Evolutionary conservation across 2,113 vertebrate species (phyloP), one percentile per base, ranked within the genome.

Genomic region (Brachionichthys hirsutus): DNA sequence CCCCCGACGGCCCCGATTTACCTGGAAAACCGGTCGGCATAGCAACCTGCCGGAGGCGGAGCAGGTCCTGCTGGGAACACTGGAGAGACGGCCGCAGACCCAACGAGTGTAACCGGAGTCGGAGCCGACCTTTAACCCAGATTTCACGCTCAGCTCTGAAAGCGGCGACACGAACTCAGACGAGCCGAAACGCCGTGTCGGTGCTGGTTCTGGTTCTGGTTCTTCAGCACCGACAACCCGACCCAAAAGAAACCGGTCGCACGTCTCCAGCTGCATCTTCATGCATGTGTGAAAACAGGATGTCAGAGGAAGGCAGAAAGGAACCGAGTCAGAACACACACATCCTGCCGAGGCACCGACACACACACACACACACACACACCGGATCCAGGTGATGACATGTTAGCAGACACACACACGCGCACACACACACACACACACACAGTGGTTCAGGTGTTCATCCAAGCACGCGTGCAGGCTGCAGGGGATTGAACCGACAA

Each of bases 281-380:
- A 7, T 55, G 59, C 43, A 12, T 59, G 8, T 17, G 65, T 67
- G 54, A 77, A 85, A 76, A 84, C 85, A 85, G 85, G 85, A 87
- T 67, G 70, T 20, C 43, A 34, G 3, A 46, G 54, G 65, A 51
- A 50, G 20, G 16, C 38, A 48, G 64, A 59, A 15, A 51, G 73
- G 67, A 77, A 70, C 62, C 12, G 70, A 77, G 75, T 83, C 83
- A 78, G 73, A 65, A 82, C 56, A 18, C 83, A 87, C 75, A 81
- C 80, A 83, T 85, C 82, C 86, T 83, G 83, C 59, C 36, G 46
- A 64, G 58, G 43, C 12, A 47, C 22, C 22, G 42, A 35, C 36
- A 38, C 36, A 38, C 36, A 38, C 36, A 38, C 36, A 12, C 36
- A 38, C 36, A 38, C 36, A 38, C 12, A 38, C 36, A 38, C 36